Evolutionary conservation across 2,888 invertebrate genomes (phyloP).

Genomic region (Leuctra nigra): DNA sequence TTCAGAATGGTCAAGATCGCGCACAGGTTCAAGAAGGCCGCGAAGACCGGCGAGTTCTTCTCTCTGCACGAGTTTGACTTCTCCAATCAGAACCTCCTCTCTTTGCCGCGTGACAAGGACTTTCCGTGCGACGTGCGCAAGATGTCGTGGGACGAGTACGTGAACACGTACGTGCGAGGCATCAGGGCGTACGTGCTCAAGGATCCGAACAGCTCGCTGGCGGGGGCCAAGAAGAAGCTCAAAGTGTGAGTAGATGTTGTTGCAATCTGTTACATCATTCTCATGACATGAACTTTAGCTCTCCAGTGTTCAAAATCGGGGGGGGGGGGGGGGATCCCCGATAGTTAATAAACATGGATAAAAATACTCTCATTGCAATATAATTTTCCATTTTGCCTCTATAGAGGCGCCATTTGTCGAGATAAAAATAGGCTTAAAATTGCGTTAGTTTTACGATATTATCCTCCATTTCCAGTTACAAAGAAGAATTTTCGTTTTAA

Average conservation of each 20-base stretch:
- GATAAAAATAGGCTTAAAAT: too few relatives aligned
- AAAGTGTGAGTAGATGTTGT: slow-evolving; percentile 57
- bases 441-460: too few relatives aligned
- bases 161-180: slow-evolving; percentile 75
- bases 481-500: too few relatives aligned
- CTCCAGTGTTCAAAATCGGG: neutral
- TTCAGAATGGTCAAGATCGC: slow-evolving; percentile 77
- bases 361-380: too few relatives aligned
- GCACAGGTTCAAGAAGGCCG: slow-evolving; percentile 69
- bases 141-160: slow-evolving; percentile 72
- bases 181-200: slow-evolving; percentile 77
- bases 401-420: too few relatives aligned
- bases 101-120: slow-evolving; percentile 43
- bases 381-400: too few relatives aligned
- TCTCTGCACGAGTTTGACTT: slow-evolving; percentile 81
- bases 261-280: too few relatives aligned
- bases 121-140: slow-evolving; percentile 60
- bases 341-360: too few relatives aligned
- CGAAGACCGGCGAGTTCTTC: slow-evolving; percentile 76
- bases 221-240: slow-evolving; percentile 56
- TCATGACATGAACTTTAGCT: too few relatives aligned
- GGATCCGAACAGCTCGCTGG: slow-evolving; percentile 59
- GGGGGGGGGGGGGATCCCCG: too few relatives aligned
- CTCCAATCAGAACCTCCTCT: slow-evolving; percentile 54
- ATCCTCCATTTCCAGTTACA: too few relatives aligned